Base-by-base conservation (phyloP, 1,140 invertebrate genomes). In the Apolygus lucorum region DNA sequence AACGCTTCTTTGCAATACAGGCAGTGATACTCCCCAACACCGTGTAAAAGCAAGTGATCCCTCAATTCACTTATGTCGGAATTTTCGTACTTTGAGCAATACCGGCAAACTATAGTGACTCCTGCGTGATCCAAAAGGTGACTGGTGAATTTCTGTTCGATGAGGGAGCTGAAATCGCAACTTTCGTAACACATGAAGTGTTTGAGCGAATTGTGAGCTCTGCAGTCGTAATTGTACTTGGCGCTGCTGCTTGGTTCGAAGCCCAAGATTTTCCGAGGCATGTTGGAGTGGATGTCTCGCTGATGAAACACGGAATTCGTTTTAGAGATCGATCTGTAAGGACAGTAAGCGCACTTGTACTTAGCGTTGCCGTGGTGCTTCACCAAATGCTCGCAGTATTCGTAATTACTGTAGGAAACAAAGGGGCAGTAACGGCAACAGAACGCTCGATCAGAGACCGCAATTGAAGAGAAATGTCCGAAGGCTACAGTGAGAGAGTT, bases 21-120 rank as follows among this genome's bases (percentile, higher is more conserved):
- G 54, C 54, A 59, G 54, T 17, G 54, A 21, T 59, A 59, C 54
- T 59, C 54, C 11, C 54, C 54, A 59, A 59, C 54, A 4, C 54
- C 54, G 22, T 59, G 54, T 21, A 59, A 24, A 8, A 59, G 22
- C 11, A 59, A 4, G 22, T 59, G 54, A 24, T 59, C 54, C 54
- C 54, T 59, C 54, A 59, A 59, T 4, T 59, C 54, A 21, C 54
- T 59, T 4, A 59, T 59, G 54, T 59, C 54, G 54, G 2, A 4
- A 24, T 11, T 14, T 22, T 59, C 54, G 22, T 17, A 59, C 54
- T 59, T 4, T 4, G 11, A 22, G 54, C 54, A 59, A 21, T 59
- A 59, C 11, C 4, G 13, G 22, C 54, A 59, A 8, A 4, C 4
- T 59, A 59, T 24, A 17, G 11, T 21, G 11, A 22, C 13, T 22